Percentiles rank a stretch among this genome's conserved stretches.
Evolutionary conservation across 2,888 invertebrate species (phyloP).

Genomic region (Plagodis pulveraria): DNA sequence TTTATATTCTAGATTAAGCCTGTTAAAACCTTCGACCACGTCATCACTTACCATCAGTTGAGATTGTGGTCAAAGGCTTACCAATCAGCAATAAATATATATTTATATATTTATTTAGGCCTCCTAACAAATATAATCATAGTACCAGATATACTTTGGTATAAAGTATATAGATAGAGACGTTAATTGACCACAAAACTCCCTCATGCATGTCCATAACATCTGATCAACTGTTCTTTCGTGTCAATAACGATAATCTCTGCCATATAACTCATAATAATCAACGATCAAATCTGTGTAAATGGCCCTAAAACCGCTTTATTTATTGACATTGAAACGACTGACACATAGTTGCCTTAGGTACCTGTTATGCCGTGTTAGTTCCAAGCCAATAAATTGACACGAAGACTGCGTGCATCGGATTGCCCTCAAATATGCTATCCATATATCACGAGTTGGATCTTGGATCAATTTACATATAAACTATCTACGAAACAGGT

Average conservation of each 20-base stretch:
- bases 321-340: slow-evolving; percentile 17
- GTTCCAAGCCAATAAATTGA: slow-evolving; percentile 26
- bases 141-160: too few relatives aligned
- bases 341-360: slow-evolving; percentile 6
- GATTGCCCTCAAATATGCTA: slow-evolving; percentile 30
- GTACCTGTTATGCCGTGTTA: slow-evolving; percentile 12
- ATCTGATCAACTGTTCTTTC: not conserved
- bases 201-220: not conserved
- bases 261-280: too few relatives aligned
- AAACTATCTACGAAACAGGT: slow-evolving; percentile 44
- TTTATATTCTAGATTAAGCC: too few relatives aligned
- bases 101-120: too few relatives aligned
- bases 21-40: too few relatives aligned
- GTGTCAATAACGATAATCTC: too few relatives aligned
- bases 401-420: slow-evolving; percentile 21
- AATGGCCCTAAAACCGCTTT: slow-evolving; percentile 13
- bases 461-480: slow-evolving; percentile 49
- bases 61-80: too few relatives aligned
- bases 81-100: too few relatives aligned
- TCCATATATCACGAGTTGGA: slow-evolving; percentile 32
- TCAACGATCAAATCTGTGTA: slow-evolving; percentile 1
- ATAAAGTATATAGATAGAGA: not conserved
- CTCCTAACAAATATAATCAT: too few relatives aligned
- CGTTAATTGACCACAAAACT: not conserved
- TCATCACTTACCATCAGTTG: too few relatives aligned